Evolutionary conservation across 2,888 invertebrate genomes (phyloP).

Genomic region (Silvanus unidentatus): DNA sequence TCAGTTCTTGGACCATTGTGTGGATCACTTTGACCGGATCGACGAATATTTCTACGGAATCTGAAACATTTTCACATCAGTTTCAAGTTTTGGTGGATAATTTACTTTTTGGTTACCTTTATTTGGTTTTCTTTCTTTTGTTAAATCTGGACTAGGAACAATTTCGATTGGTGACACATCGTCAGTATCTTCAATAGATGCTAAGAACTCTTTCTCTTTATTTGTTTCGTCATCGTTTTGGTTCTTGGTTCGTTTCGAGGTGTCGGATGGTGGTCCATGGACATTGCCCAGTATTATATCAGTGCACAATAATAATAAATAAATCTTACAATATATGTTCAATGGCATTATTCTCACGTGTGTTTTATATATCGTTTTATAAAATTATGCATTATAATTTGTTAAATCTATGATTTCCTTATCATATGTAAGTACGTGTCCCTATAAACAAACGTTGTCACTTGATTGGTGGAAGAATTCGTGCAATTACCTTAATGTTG

Average conservation of each 20-base stretch:
- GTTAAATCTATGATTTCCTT: too few species aligned
- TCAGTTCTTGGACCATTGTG: conserved; percentile 47
- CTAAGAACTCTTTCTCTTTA: conserved; percentile 33
- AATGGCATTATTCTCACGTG: conserved; percentile 13
- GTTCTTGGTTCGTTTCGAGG: conserved; percentile 21
- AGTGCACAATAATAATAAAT: neutral
- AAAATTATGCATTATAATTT: too few species aligned
- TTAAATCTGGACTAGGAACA: conserved; percentile 43
- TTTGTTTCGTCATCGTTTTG: conserved; percentile 27
- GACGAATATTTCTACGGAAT: conserved; percentile 37
- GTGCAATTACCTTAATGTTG: too few species aligned
- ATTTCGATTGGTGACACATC: conserved; percentile 38
- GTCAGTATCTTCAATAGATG: conserved; percentile 35
- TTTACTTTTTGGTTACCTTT: conserved; percentile 6
- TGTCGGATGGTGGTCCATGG: conserved; percentile 9
- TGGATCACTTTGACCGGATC: conserved; percentile 43
- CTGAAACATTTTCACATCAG: conserved; percentile 31
- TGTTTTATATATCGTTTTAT: too few species aligned
- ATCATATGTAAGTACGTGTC: too few species aligned
- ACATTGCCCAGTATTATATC: neutral
- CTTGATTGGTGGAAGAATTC: too few species aligned
- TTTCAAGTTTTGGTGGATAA: conserved; percentile 5
- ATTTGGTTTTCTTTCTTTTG: conserved; percentile 37
- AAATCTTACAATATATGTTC: neutral
- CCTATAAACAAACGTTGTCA: too few species aligned